Evolutionary conservation across 2,888 invertebrate species (phyloP).

Genomic region (Eupithecia centaureata): DNA sequence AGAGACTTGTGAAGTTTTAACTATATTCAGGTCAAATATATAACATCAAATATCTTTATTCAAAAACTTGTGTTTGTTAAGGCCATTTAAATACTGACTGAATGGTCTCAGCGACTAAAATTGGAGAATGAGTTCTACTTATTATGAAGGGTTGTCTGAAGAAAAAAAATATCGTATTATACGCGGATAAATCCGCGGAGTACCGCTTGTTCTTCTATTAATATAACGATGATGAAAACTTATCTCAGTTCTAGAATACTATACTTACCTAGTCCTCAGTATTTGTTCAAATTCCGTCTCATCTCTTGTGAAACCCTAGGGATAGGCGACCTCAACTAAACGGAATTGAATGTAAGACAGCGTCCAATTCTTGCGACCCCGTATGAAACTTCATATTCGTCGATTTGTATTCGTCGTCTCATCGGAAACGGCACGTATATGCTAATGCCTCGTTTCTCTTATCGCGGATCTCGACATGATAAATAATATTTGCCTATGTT

Average conservation of each 20-base stretch:
- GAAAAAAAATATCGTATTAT: too few species aligned
- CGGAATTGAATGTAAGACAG: slow-evolving; percentile 39
- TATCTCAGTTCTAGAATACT: too few species aligned
- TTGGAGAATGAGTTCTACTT: too few species aligned
- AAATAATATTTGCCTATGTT: slow-evolving; percentile 18
- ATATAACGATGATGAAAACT: not conserved
- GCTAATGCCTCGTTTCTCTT: slow-evolving; percentile 35
- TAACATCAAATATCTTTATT: too few species aligned
- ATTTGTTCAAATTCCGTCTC: not conserved
- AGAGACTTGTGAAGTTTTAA: too few species aligned
- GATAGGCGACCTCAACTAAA: slow-evolving; percentile 21
- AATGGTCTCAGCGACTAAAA: too few species aligned
- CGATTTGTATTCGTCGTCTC: slow-evolving; percentile 40
- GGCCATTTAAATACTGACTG: too few species aligned
- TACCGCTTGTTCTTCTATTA: not conserved
- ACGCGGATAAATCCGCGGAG: too few species aligned
- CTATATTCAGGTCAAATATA: too few species aligned
- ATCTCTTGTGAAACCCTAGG: not conserved
- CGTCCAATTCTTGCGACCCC: slow-evolving; percentile 32
- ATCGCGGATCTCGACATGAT: slow-evolving; percentile 28
- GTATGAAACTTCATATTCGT: slow-evolving; percentile 31
- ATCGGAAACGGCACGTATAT: slow-evolving; percentile 39
- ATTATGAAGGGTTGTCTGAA: too few species aligned
- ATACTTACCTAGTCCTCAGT: not conserved
- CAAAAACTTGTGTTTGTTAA: too few species aligned